phyloP scores from a whole-genome alignment of 2,888 invertebrate species.

The Odontomyia ornata region DNA sequence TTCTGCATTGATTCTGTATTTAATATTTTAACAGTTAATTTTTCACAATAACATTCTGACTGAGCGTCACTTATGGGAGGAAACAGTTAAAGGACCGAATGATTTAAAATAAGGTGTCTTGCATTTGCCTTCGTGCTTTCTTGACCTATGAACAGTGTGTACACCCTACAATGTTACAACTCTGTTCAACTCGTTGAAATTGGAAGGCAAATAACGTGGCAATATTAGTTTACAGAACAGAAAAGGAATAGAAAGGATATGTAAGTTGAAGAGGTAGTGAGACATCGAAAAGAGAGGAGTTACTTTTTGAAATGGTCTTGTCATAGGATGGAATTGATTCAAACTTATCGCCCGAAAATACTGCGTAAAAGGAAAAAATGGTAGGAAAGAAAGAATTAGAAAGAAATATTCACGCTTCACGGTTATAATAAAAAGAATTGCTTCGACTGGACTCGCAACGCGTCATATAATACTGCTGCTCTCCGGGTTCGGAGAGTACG shows the following conservation, averaged over 20 bases:
- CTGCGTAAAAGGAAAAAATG: neutral
- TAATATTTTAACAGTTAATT: no score
- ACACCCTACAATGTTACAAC: neutral
- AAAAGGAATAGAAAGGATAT: neutral
- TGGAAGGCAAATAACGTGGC: no score
- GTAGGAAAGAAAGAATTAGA: neutral
- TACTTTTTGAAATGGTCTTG: neutral
- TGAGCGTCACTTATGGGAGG: no score
- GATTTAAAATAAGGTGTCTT: neutral
- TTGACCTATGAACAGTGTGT: neutral
- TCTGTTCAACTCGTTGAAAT: neutral
- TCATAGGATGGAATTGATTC: no score
- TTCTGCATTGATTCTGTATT: no score
- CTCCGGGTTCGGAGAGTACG: constrained; percentile 34
- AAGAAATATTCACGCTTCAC: constrained; percentile 10
- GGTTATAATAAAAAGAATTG: neutral
- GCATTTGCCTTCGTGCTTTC: neutral
- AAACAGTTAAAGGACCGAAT: neutral
- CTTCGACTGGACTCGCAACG: constrained; percentile 38
- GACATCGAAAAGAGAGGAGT: no score
- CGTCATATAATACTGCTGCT: constrained; percentile 37
- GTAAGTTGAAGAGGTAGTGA: no score
- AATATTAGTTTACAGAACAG: no score
- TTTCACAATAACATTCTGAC: no score
- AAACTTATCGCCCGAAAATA: no score